Conservation (phyloP, 2,888 invertebrate species). For the Phyto melanocephala region DNA sequence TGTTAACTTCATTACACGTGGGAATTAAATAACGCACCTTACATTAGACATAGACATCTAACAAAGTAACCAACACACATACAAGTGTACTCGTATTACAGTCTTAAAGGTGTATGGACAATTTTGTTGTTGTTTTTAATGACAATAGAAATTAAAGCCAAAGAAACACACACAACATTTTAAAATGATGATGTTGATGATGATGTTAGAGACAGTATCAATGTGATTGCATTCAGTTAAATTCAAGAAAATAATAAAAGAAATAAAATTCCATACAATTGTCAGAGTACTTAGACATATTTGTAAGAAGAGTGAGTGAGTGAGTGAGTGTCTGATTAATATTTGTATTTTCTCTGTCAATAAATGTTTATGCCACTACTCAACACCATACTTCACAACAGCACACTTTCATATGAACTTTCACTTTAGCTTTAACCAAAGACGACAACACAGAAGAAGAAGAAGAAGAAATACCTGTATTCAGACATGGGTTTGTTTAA, state of each 20-base stretch:
- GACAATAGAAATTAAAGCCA: no score
- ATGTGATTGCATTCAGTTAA: not conserved
- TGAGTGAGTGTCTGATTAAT: not conserved
- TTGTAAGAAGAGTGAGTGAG: not conserved
- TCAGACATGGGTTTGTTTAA: not conserved
- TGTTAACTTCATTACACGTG: constrained; percentile 33
- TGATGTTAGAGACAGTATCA: not conserved
- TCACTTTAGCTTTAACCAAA: constrained; percentile 52
- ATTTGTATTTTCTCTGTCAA: constrained; percentile 59
- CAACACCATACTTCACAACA: not conserved
- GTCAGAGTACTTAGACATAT: not conserved
- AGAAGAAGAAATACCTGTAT: constrained; percentile 6
- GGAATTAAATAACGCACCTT: constrained; percentile 47
- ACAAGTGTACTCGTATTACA: constrained; percentile 1
- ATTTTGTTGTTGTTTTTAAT: no score
- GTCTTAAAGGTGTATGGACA: not conserved
- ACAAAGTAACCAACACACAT: not conserved
- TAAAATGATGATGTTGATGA: not conserved
- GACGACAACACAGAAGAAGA: no score
- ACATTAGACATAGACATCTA: not conserved
- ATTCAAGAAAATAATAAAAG: not conserved
- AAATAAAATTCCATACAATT: constrained; percentile 1
- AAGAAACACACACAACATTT: not conserved
- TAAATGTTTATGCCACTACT: constrained; percentile 15
- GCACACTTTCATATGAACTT: constrained; percentile 63